Evolutionary conservation across 2,113 vertebrate genomes (phyloP).

Genomic region (Tonatia bakeri): DNA sequence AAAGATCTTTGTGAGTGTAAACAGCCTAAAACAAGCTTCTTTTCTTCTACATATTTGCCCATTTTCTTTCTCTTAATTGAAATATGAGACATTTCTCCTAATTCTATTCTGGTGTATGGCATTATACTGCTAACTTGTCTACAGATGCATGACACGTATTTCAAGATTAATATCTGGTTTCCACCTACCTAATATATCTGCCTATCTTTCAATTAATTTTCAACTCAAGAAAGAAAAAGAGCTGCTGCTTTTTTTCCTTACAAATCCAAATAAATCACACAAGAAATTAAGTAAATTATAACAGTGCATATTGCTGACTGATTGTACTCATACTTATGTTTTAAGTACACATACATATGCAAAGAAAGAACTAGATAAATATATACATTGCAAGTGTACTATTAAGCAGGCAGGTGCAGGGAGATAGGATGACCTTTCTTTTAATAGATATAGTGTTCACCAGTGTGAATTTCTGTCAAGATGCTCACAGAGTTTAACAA

Average conservation of each 20-base stretch:
- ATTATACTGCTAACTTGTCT: neutral
- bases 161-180: neutral
- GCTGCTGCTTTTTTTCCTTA: neutral
- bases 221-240: neutral
- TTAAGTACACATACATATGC: neutral
- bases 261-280: neutral
- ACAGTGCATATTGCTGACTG: neutral
- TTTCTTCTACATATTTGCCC: neutral
- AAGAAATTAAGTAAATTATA: neutral
- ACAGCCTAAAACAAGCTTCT: neutral
- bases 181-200: neutral
- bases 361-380: neutral
- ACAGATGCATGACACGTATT: neutral
- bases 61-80: neutral
- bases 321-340: neutral
- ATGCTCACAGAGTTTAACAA: conserved; percentile 48
- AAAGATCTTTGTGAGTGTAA: neutral
- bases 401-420: neutral
- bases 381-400: neutral
- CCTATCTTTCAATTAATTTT: neutral
- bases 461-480: conserved; percentile 58
- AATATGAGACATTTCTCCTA: neutral
- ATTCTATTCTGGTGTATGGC: neutral
- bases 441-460: conserved; percentile 45
- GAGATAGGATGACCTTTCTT: conserved; percentile 56